Conservation (phyloP, 2,113 vertebrate genomes). For the Pterocles orientalis region DNA sequence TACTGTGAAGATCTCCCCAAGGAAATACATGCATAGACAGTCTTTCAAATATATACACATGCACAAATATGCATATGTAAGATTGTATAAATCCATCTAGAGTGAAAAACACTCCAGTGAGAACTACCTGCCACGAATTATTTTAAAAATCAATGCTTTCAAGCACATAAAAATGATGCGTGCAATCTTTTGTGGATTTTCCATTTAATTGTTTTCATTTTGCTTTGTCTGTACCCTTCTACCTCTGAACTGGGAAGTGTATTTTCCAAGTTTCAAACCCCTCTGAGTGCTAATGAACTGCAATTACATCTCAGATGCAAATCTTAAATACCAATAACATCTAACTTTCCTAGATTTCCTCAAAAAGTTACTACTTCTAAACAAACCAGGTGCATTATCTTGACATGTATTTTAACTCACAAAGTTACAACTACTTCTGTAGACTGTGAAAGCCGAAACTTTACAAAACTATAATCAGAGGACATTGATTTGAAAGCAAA, state of each 20-base stretch:
- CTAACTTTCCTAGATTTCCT: not conserved
- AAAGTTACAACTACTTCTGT: conserved; percentile 34
- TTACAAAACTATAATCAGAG: conserved; percentile 20
- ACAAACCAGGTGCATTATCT: conserved; percentile 1
- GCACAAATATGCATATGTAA: not conserved
- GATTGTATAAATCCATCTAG: not conserved
- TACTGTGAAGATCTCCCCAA: conserved; percentile 33
- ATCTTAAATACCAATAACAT: conserved; percentile 39
- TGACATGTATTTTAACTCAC: conserved; percentile 39
- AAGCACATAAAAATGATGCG: not conserved
- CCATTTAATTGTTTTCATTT: not conserved
- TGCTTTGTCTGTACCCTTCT: conserved; percentile 7
- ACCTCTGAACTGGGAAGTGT: not conserved
- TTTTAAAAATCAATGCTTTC: conserved; percentile 5
- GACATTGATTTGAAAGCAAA: conserved; percentile 67
- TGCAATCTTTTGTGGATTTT: not conserved
- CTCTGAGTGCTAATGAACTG: conserved; percentile 8
- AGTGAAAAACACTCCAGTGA: not conserved
- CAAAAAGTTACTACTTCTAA: conserved; percentile 12
- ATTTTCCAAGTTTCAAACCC: conserved; percentile 23
- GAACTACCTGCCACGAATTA: not conserved
- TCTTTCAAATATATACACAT: not conserved
- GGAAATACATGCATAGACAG: conserved; percentile 14
- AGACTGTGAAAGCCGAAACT: conserved; percentile 9
- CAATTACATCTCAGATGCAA: conserved; percentile 14